These are phyloP conservation scores for Rhincodon typus DNA, from an alignment of 2,797 vertebrate species.

Conservation along the genomic window DNA sequence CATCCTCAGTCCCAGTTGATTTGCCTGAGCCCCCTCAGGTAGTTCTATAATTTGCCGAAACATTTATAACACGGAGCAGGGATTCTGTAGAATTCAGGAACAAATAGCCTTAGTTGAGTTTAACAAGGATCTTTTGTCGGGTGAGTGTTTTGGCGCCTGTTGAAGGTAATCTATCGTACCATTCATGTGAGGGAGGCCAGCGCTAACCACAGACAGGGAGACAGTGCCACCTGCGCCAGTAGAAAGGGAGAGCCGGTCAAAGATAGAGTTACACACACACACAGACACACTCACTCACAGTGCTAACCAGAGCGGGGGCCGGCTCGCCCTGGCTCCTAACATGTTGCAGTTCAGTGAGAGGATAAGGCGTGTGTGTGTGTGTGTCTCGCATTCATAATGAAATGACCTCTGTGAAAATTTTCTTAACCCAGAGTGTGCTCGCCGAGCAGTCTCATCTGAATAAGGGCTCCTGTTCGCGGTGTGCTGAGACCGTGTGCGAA, in stretches of 20 bases:
- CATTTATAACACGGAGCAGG: neutral
- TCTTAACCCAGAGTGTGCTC: neutral
- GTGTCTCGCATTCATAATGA: neutral
- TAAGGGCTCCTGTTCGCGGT: neutral
- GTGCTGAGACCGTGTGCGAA: neutral
- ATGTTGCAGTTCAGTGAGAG: neutral
- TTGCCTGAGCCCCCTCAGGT: no score
- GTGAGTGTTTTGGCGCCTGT: conserved; percentile 20
- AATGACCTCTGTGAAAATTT: neutral
- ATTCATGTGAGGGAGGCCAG: conserved; percentile 4
- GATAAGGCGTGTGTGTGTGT: neutral
- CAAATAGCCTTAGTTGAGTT: conserved; percentile 17
- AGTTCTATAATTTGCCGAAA: neutral
- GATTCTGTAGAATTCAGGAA: neutral
- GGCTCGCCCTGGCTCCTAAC: neutral
- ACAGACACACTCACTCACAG: neutral
- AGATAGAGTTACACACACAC: neutral
- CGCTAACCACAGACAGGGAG: neutral
- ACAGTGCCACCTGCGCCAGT: neutral
- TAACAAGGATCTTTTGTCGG: conserved; percentile 34
- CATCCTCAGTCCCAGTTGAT: neutral
- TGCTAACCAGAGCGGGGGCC: neutral
- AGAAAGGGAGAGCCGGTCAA: neutral
- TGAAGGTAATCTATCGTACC: conserved; percentile 1
- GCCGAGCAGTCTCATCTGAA: neutral